Conservation (phyloP, 1,140 invertebrate species). For the Scaptomyza graminum region DNA sequence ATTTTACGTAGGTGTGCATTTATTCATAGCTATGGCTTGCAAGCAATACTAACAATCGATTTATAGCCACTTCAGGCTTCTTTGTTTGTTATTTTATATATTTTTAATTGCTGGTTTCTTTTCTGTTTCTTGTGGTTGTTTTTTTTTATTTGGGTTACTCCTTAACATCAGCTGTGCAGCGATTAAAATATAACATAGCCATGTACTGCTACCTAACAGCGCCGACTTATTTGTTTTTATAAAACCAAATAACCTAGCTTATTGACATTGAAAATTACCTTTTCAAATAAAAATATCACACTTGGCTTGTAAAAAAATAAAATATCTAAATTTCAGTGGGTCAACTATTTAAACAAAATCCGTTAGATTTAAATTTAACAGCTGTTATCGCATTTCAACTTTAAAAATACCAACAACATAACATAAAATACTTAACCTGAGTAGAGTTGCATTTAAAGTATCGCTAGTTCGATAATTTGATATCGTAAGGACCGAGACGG, state of each 20-base stretch:
- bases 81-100: not conserved
- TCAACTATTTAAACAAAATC: too few species aligned
- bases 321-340: too few species aligned
- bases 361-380: too few species aligned
- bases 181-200: constrained; percentile 3
- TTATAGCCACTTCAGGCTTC: not conserved
- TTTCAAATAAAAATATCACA: too few species aligned
- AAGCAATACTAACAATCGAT: not conserved
- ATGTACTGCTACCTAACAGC: not conserved
- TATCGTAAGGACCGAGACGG: not conserved
- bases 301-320: too few species aligned
- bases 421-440: too few species aligned
- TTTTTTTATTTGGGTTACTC: constrained; percentile 24
- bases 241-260: not conserved
- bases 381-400: too few species aligned
- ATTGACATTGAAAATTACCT: too few species aligned
- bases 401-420: too few species aligned
- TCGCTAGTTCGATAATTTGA: not conserved
- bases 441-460: too few species aligned
- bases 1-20: not conserved
- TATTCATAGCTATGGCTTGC: not conserved
- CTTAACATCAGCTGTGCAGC: constrained; percentile 17
- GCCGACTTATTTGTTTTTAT: not conserved
- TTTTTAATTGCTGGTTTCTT: constrained; percentile 10
- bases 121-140: not conserved